These are phyloP conservation scores for Ptiloglossa arizonensis DNA, from an alignment of 1,140 invertebrate genomes.

Conservation along the genomic window DNA sequence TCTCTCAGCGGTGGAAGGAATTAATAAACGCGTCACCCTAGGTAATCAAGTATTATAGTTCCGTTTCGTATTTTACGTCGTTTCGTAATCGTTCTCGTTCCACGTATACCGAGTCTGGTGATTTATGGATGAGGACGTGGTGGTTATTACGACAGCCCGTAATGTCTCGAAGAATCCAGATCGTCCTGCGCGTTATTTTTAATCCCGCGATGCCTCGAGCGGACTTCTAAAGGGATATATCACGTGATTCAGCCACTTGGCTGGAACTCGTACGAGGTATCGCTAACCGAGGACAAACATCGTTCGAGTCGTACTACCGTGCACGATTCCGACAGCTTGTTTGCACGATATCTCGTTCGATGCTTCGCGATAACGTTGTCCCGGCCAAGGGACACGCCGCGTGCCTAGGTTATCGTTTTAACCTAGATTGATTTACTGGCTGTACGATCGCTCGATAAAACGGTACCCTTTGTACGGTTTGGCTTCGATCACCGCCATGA, in stretches of 20 bases:
- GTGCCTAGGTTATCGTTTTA: slow-evolving; percentile 27
- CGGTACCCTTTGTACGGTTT: background rate
- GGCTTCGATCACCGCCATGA: background rate
- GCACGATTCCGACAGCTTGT: slow-evolving; percentile 19
- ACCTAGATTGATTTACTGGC: slow-evolving; percentile 21
- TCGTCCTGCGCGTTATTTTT: slow-evolving; percentile 10
- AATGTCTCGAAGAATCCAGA: slow-evolving; percentile 7
- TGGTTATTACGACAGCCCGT: background rate
- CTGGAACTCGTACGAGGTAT: background rate
- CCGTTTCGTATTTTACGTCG: background rate
- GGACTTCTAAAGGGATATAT: slow-evolving; percentile 17
- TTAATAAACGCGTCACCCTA: no score
- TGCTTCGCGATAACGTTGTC: slow-evolving; percentile 27
- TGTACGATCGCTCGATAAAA: slow-evolving; percentile 5
- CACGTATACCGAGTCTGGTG: no score
- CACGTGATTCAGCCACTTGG: slow-evolving; percentile 25
- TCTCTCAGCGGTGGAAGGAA: no score
- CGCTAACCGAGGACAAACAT: slow-evolving; percentile 44
- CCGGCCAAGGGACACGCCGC: background rate
- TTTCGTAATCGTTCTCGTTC: background rate
- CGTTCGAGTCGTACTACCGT: background rate
- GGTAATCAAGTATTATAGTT: no score
- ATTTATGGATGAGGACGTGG: no score
- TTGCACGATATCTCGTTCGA: slow-evolving; percentile 31
- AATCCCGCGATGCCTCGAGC: slow-evolving; percentile 17